Percentiles rank a stretch among this genome's conserved stretches.
Evolutionary conservation across 2,888 invertebrate species (phyloP).

Genomic region (Lochmaea capreae): DNA sequence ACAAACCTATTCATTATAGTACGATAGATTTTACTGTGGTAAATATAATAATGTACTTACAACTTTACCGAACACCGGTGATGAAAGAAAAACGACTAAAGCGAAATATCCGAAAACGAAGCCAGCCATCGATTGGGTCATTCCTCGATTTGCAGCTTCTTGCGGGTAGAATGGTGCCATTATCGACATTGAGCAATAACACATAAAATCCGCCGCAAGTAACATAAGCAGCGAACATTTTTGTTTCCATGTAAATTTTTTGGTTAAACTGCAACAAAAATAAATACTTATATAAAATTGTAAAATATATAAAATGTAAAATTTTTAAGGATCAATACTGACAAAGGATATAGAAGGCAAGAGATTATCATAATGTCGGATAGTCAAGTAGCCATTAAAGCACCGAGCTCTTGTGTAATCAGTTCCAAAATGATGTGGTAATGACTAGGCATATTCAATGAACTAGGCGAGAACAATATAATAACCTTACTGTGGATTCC

Average conservation of each 20-base stretch:
- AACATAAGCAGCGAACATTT: slow-evolving; percentile 72
- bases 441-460: no score
- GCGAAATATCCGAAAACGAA: slow-evolving; percentile 84
- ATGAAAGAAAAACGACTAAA: slow-evolving; percentile 77
- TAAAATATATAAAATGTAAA: no score
- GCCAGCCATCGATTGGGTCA: slow-evolving; percentile 76
- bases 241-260: slow-evolving; percentile 69
- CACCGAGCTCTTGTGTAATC: no score
- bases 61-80: slow-evolving; percentile 79
- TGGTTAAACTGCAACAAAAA: slow-evolving; percentile 64
- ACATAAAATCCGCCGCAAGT: slow-evolving; percentile 78
- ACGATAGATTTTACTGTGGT: background rate
- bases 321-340: no score
- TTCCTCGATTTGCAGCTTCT: slow-evolving; percentile 79
- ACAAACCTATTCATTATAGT: no score
- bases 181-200: slow-evolving; percentile 81
- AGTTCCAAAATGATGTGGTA: no score
- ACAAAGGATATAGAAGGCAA: no score
- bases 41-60: slow-evolving; percentile 68
- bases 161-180: slow-evolving; percentile 83
- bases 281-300: background rate
- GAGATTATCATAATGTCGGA: no score
- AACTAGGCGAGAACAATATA: no score
- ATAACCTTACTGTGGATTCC: no score
- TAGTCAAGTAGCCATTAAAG: no score